Percentiles rank a stretch among this genome's conserved stretches.
These are phyloP conservation scores for Therioaphis trifolii DNA, from an alignment of 2,888 invertebrate species.

Conservation along the genomic window DNA sequence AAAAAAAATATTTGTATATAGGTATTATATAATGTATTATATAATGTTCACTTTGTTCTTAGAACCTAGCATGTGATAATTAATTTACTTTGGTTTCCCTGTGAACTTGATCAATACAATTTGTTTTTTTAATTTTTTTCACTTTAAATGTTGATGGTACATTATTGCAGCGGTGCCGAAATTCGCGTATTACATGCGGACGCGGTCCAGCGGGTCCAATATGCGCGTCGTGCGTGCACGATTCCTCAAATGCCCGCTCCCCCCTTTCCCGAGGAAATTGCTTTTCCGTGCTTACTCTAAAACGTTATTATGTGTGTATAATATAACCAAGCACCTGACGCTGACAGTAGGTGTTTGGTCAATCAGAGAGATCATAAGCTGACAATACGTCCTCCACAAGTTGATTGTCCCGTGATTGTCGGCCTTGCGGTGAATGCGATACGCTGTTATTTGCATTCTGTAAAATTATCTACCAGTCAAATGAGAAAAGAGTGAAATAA, in stretches of 20 bases:
- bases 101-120: not conserved
- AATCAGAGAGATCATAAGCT: conserved; percentile 4
- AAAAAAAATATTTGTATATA: not conserved
- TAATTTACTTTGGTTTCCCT: conserved; percentile 35
- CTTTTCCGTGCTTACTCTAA: conserved; percentile 5
- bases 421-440: conserved; percentile 36
- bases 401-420: conserved; percentile 15
- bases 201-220: conserved; percentile 38
- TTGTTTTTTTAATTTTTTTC: conserved; percentile 27
- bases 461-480: not conserved
- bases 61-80: conserved; percentile 31
- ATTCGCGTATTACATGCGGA: conserved; percentile 18
- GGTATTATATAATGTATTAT: not conserved
- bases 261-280: not conserved
- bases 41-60: not conserved
- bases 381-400: not conserved
- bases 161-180: not conserved
- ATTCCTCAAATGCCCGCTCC: conserved; percentile 12
- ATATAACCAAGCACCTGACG: not conserved
- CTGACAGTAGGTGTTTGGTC: conserved; percentile 15
- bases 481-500: conserved; percentile 7
- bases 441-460: conserved; percentile 48
- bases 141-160: conserved; percentile 8
- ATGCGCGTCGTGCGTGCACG: conserved; percentile 50
- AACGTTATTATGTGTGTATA: conserved; percentile 1